Percentiles rank a stretch among this genome's conserved stretches.
Conservation (phyloP, 2,888 invertebrate species). For the Pollenia angustigena region DNA sequence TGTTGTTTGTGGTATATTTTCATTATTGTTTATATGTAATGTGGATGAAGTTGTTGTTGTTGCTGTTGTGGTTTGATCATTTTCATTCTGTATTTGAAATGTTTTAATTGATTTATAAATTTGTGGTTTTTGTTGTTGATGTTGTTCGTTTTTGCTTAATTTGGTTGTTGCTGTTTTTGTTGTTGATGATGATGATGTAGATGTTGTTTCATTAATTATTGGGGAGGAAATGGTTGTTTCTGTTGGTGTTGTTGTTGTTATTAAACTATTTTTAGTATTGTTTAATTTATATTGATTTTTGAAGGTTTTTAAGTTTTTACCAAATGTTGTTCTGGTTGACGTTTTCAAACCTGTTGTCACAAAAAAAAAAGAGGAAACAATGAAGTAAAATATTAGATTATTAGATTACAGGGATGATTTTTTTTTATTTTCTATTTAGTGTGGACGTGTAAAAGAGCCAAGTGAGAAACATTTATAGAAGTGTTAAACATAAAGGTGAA, state of each 20-base stretch:
- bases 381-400: constrained; percentile 43
- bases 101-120: constrained; percentile 64
- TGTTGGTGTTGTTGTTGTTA: constrained; percentile 57
- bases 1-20: constrained; percentile 65
- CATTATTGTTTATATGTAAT: constrained; percentile 29
- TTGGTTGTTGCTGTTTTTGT: constrained; percentile 69
- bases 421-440: constrained; percentile 18
- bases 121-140: constrained; percentile 56
- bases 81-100: constrained; percentile 61
- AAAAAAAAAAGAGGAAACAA: constrained; percentile 39
- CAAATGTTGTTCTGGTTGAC: constrained; percentile 78
- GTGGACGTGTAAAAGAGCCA: background rate
- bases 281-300: constrained; percentile 75
- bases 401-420: constrained; percentile 28
- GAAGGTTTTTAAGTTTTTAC: constrained; percentile 80
- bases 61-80: constrained; percentile 45
- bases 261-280: constrained; percentile 65
- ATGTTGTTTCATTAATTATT: constrained; percentile 66
- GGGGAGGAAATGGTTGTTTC: constrained; percentile 45
- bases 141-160: constrained; percentile 68
- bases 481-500: constrained; percentile 1
- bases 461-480: background rate
- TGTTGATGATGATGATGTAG: constrained; percentile 69
- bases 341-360: constrained; percentile 80
- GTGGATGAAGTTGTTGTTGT: constrained; percentile 55